phyloP scores from a whole-genome alignment of 2,113 vertebrate genomes.

The Dasyprocta punctata region DNA sequence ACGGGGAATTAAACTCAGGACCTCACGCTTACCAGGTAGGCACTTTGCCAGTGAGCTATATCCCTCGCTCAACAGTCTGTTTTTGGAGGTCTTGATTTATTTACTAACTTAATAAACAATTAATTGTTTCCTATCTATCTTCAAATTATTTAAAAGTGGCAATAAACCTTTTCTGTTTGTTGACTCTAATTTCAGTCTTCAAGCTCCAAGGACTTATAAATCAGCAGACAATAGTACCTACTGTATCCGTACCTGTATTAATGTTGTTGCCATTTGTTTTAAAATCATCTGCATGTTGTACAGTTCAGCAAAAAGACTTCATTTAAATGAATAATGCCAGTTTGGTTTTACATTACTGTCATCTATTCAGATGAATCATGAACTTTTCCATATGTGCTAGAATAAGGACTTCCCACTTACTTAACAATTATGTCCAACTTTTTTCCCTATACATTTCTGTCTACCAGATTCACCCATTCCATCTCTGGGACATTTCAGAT shows the following conservation, averaged over 20 bases:
- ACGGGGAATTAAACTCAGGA: no score
- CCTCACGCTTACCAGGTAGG: no score
- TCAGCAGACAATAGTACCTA: background rate
- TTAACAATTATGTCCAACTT: background rate
- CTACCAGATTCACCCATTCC: background rate
- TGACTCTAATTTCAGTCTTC: background rate
- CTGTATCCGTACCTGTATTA: background rate
- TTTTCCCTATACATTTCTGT: background rate
- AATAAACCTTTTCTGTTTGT: constrained; percentile 9
- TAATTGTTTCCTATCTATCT: constrained; percentile 31
- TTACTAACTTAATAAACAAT: constrained; percentile 5
- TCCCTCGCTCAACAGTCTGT: background rate
- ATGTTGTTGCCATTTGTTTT: constrained; percentile 23
- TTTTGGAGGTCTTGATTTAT: background rate
- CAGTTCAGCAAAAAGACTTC: background rate
- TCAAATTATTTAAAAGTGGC: constrained; percentile 21
- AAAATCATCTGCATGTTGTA: background rate
- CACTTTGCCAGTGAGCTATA: no score
- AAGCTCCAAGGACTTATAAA: background rate
- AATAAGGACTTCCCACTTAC: background rate
- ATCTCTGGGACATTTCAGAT: background rate
- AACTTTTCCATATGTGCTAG: background rate
- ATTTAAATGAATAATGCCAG: constrained; percentile 17
- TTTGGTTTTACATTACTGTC: constrained; percentile 14
- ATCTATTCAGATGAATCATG: background rate